These are phyloP conservation scores for Trichonephila inaurata DNA, from an alignment of 1,140 invertebrate species.

Conservation along the genomic window DNA sequence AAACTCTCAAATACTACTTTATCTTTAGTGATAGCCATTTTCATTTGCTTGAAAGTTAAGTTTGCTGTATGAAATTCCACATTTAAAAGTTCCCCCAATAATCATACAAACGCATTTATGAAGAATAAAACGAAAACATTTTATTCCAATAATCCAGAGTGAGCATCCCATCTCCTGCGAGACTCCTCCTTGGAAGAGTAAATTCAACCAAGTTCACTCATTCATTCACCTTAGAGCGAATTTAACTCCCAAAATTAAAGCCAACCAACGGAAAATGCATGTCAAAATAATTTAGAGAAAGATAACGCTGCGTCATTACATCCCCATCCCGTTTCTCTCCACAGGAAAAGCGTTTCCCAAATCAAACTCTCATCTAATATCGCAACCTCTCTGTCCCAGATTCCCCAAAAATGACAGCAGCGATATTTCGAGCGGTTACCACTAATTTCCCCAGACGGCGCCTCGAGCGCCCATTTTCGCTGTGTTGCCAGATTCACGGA, in stretches of 20 bases:
- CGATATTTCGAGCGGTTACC: slow-evolving; percentile 52
- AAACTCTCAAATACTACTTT: too few species aligned
- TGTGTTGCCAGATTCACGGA: slow-evolving; percentile 35
- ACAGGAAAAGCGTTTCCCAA: background rate
- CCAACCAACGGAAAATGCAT: slow-evolving; percentile 8
- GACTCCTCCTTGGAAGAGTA: background rate
- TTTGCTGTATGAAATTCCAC: rapidly evolving
- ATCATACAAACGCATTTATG: too few species aligned
- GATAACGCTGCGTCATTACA: slow-evolving; percentile 15
- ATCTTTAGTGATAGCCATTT: too few species aligned
- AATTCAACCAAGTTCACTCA: background rate
- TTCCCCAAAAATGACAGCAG: slow-evolving; percentile 49
- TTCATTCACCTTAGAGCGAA: background rate
- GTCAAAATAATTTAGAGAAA: slow-evolving; percentile 36
- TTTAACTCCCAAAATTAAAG: slow-evolving; percentile 29
- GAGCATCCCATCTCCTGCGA: too few species aligned
- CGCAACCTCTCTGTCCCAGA: slow-evolving; percentile 31
- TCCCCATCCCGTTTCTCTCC: background rate
- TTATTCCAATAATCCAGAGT: too few species aligned
- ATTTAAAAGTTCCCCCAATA: too few species aligned
- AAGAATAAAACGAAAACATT: too few species aligned
- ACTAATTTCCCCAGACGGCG: slow-evolving; percentile 53
- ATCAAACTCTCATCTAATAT: slow-evolving; percentile 43
- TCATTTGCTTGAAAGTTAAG: too few species aligned
- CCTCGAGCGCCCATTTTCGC: slow-evolving; percentile 33